A percentile compares a stretch with the other conserved stretches of the same genome.
Evolutionary conservation across 2,797 vertebrate species (phyloP).

Genomic region (Gymnothorax reevesii): DNA sequence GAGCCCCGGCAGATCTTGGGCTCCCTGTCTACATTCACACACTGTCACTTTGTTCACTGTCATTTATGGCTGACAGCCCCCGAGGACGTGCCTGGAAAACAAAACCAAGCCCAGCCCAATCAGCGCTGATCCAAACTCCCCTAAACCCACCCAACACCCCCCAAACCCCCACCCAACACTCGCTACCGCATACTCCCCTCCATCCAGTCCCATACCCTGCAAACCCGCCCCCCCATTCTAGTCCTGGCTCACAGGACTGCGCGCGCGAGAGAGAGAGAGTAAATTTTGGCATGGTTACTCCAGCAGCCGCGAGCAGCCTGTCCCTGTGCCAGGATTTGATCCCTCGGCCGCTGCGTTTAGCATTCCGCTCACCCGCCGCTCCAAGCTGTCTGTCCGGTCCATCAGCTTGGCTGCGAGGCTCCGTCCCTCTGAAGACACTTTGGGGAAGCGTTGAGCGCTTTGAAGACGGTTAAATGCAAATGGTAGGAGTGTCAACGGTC

Average conservation of each 20-base stretch:
- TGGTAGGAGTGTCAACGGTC: background rate
- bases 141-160: too few species aligned
- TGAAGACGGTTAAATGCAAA: conserved; percentile 22
- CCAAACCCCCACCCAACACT: too few species aligned
- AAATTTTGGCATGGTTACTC: conserved; percentile 8
- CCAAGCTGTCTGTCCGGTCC: conserved; percentile 49
- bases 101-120: conserved; percentile 45
- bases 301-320: background rate
- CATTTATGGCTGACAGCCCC: conserved; percentile 50
- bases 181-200: too few species aligned
- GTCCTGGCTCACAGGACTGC: conserved; percentile 20
- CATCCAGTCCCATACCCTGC: background rate
- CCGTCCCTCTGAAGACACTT: conserved; percentile 57
- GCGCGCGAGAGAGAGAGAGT: background rate
- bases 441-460: conserved; percentile 36
- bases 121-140: background rate
- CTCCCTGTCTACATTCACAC: conserved; percentile 48
- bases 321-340: conserved; percentile 32
- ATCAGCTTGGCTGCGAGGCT: conserved; percentile 30
- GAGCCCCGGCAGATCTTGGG: background rate
- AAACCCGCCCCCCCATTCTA: background rate
- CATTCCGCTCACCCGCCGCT: conserved; percentile 57
- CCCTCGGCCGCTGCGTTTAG: conserved; percentile 52
- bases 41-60: conserved; percentile 63
- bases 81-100: conserved; percentile 73